A percentile compares a stretch with the other conserved stretches of the same genome.
phyloP scores from a whole-genome alignment of 1,140 invertebrate species.

The Bombus confusus region DNA sequence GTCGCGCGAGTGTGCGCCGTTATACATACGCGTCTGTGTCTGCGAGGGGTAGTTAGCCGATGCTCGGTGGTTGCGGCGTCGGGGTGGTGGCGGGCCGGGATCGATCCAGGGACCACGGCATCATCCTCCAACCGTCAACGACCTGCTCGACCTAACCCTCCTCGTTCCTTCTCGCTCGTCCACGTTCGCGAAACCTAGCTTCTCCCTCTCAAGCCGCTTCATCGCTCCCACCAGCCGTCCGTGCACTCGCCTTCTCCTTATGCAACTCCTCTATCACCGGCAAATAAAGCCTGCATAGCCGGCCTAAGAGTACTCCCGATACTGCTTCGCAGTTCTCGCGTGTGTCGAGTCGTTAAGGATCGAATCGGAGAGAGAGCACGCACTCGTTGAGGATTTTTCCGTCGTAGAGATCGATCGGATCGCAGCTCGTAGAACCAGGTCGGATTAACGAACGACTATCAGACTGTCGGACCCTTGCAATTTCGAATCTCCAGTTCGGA shows the following conservation, averaged over 20 bases:
- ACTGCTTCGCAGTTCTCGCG: neutral
- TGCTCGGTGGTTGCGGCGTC: conserved; percentile 56
- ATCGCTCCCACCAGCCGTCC: neutral
- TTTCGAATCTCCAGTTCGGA: neutral
- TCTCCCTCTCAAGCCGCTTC: neutral
- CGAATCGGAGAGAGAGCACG: neutral
- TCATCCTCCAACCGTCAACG: conserved; percentile 70
- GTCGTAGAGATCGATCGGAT: neutral
- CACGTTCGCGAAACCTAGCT: conserved; percentile 24
- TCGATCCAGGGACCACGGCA: conserved; percentile 68
- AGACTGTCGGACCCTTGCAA: neutral
- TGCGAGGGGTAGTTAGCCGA: conserved; percentile 57
- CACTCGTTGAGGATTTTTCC: neutral
- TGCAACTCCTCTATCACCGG: conserved; percentile 57
- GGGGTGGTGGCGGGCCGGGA: conserved; percentile 40
- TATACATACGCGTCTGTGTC: neutral
- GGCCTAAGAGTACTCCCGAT: conserved; percentile 26
- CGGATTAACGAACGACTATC: too few species aligned
- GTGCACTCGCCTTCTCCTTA: conserved; percentile 46
- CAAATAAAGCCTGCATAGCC: conserved; percentile 62
- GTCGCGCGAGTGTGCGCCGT: neutral
- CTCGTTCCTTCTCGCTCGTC: conserved; percentile 8
- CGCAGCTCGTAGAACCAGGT: neutral
- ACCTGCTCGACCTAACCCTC: conserved; percentile 59
- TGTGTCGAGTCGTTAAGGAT: conserved; percentile 22